These are phyloP conservation scores for Hippocampus guttulatus DNA, from an alignment of 2,113 vertebrate genomes.

Conservation along the genomic window DNA sequence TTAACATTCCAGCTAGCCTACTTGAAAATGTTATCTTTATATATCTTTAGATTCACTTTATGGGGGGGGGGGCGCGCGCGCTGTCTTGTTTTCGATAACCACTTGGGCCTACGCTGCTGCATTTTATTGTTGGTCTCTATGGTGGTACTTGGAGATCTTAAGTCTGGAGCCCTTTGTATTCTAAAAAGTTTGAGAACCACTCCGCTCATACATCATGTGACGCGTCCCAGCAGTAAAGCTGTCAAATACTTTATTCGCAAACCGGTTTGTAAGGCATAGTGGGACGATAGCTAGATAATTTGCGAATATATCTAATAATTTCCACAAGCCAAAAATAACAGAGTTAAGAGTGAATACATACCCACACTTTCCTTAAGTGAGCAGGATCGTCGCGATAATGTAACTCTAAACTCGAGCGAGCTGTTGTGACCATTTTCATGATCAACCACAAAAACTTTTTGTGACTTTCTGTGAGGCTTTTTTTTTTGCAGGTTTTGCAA, in stretches of 20 bases:
- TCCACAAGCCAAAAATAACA: background rate
- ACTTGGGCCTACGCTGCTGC: no score
- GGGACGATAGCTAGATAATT: background rate
- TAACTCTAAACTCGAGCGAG: background rate
- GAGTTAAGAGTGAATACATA: background rate
- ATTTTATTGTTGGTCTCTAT: no score
- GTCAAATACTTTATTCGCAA: background rate
- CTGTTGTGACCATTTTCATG: background rate
- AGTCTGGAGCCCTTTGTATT: no score
- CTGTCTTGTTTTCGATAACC: no score
- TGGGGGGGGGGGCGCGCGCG: no score
- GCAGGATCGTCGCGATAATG: background rate
- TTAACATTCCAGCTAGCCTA: no score
- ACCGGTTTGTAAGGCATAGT: background rate
- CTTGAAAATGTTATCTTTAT: no score
- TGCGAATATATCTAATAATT: background rate
- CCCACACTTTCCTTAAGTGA: constrained; percentile 5
- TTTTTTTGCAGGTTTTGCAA: background rate
- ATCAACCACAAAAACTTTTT: background rate
- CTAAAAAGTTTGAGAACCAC: no score
- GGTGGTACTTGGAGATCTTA: no score
- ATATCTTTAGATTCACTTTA: no score
- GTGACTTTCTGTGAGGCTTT: background rate
- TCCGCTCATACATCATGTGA: background rate
- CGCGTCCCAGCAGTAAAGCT: background rate